phyloP scores from a whole-genome alignment of 2,888 invertebrate species.

The Stegophylla sp. region DNA sequence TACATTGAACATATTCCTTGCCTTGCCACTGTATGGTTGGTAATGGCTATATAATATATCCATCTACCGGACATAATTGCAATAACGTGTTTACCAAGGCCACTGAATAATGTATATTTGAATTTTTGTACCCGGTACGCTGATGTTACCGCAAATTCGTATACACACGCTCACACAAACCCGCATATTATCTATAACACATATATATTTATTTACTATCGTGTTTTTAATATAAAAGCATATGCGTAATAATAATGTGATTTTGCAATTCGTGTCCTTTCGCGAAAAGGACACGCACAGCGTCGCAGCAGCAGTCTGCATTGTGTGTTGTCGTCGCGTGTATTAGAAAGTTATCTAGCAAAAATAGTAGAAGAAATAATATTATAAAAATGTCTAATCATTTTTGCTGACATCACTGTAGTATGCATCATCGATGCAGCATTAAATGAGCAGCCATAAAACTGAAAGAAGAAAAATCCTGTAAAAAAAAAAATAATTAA shows the following conservation, averaged over 20 bases:
- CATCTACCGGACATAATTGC: conserved; percentile 15
- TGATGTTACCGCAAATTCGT: conserved; percentile 37
- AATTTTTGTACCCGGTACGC: conserved; percentile 39
- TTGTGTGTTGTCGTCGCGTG: background rate
- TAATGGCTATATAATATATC: background rate
- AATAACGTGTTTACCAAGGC: conserved; percentile 50
- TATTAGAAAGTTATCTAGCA: conserved; percentile 37
- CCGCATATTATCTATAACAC: background rate
- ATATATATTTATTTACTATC: background rate
- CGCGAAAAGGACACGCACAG: conserved; percentile 45
- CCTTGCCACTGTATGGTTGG: conserved; percentile 22
- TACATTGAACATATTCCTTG: conserved; percentile 21
- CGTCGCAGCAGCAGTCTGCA: background rate
- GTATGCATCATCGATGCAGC: background rate
- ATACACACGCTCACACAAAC: background rate
- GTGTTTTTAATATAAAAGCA: background rate
- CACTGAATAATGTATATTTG: conserved; percentile 32
- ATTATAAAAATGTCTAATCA: conserved; percentile 25
- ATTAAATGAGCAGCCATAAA: conserved; percentile 11
- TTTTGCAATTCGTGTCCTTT: conserved; percentile 40
- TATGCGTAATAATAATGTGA: conserved; percentile 9
- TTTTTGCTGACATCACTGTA: conserved; percentile 29
- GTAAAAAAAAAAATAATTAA: background rate
- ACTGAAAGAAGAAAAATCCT: background rate
- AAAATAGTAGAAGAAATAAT: conserved; percentile 29